Conservation (phyloP, 2,797 vertebrate genomes). For the Loris lydekkerianus region DNA sequence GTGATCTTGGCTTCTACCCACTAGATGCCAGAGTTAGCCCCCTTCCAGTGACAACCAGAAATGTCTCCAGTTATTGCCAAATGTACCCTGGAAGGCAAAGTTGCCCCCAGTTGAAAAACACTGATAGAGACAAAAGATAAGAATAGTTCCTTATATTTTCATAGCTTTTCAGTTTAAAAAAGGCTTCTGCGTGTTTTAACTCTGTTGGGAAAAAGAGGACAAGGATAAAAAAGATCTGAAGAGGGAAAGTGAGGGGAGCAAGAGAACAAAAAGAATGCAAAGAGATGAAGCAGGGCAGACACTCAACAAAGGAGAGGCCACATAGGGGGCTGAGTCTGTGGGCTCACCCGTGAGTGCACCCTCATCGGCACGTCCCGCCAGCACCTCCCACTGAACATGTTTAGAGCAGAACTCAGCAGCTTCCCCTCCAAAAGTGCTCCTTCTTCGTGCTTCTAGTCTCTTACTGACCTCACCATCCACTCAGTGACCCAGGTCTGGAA, state of each 20-base stretch:
- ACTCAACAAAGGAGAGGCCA: background rate
- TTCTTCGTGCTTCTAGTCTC: background rate
- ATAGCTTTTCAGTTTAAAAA: slow-evolving; percentile 43
- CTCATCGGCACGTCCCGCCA: background rate
- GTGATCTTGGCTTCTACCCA: background rate
- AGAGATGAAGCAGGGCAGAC: background rate
- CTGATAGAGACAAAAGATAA: slow-evolving; percentile 6
- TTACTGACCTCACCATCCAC: background rate
- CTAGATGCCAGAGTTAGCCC: background rate
- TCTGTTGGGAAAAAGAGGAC: background rate
- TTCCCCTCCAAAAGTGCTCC: background rate
- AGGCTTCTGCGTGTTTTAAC: slow-evolving; percentile 27
- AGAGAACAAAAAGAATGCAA: background rate
- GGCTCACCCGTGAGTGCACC: accelerated
- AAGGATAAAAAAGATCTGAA: slow-evolving; percentile 12
- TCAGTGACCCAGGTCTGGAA: background rate
- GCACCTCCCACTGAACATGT: background rate
- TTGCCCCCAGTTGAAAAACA: background rate
- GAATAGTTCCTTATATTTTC: background rate
- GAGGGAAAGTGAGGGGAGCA: background rate
- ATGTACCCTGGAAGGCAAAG: background rate
- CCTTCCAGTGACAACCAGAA: background rate
- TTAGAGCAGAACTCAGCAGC: background rate
- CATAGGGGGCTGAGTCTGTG: background rate
- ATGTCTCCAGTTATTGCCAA: background rate